A percentile compares a stretch with the other conserved stretches of the same genome.
phyloP scores from a whole-genome alignment of 2,888 invertebrate genomes.

The Tillus elongatus region DNA sequence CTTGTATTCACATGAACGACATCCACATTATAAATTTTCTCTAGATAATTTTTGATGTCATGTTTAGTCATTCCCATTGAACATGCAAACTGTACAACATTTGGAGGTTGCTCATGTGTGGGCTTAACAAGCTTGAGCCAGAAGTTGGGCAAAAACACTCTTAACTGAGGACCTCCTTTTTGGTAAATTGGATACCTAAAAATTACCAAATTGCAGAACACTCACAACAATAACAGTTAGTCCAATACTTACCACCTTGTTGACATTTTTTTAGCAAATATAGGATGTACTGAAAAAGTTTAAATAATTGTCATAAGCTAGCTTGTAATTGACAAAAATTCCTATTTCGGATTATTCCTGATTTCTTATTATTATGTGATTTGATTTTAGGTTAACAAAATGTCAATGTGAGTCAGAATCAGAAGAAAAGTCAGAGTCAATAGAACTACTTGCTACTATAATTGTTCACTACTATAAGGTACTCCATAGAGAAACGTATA shows the following conservation, averaged over 20 bases:
- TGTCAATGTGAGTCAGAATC: too few species aligned
- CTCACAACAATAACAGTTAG: background rate
- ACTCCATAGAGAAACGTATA: too few species aligned
- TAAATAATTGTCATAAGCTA: too few species aligned
- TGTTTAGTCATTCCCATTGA: slow-evolving; percentile 88
- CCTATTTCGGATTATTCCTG: too few species aligned
- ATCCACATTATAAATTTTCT: slow-evolving; percentile 88
- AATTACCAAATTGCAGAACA: slow-evolving; percentile 7
- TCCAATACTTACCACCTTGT: slow-evolving; percentile 2
- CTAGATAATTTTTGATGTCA: slow-evolving; percentile 87
- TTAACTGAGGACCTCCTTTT: slow-evolving; percentile 86
- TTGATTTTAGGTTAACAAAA: too few species aligned
- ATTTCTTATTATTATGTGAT: too few species aligned
- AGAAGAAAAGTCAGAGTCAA: too few species aligned
- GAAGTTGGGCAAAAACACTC: slow-evolving; percentile 91
- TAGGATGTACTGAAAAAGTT: too few species aligned
- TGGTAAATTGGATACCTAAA: slow-evolving; percentile 83
- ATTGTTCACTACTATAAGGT: too few species aligned
- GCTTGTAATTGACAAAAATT: too few species aligned
- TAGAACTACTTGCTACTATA: too few species aligned
- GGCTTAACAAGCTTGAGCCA: slow-evolving; percentile 89
- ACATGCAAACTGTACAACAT: slow-evolving; percentile 80
- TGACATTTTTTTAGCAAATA: slow-evolving; percentile 3
- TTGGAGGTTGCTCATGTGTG: slow-evolving; percentile 56
- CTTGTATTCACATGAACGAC: slow-evolving; percentile 68